Base-by-base conservation (phyloP, 2,888 invertebrate genomes). In the Lypha dubia region DNA sequence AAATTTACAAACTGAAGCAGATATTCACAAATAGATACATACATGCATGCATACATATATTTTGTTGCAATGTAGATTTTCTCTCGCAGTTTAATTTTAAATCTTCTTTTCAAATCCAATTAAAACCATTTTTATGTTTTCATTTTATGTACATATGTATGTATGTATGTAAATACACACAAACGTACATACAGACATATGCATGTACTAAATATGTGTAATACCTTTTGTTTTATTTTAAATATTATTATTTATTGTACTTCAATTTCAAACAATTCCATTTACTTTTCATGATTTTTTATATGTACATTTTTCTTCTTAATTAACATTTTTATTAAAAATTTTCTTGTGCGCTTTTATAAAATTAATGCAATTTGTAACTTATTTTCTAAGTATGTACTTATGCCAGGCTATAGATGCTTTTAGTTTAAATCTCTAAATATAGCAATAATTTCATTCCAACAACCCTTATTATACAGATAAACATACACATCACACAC, bases 281-380 rank as follows among this genome's bases (percentile, higher is more conserved):
- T 58, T 51, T 32, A 58, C 8, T 32, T 70, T 56, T 20, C 1
- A 68, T 35, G 62, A 65, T 20, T 32, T 65, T 46, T 60, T 49
- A 53, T 53, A 35, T 7, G 15, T 22, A n/a, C 11, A 46, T 58
- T 51, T 60, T 63, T 1, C n/a, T 49, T 38, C 20, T 56, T 53
- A 20, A 44, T 70, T 24, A 20, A 63, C 20, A 24, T 22, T 11
- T 65, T 20, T 44, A 20, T 80, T 67, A 32, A 49, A 46, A 49
- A 38, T 46, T 46, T 49, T 53, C 6, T 32, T 84, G 71, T 80
- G 76, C 80, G 76, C 65, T 77, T 70, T 74, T 73, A 46, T 53
- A 53, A 74, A 81, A 60, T 70, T 51, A 81, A 70, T 84, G 81
- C 76, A 79, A 65, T 81, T 81, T 73, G 60, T 41, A 84, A 79